Percentiles rank a stretch among this genome's conserved stretches.
phyloP scores from a whole-genome alignment of 2,888 invertebrate species.

The Caenorhabditis afra region DNA sequence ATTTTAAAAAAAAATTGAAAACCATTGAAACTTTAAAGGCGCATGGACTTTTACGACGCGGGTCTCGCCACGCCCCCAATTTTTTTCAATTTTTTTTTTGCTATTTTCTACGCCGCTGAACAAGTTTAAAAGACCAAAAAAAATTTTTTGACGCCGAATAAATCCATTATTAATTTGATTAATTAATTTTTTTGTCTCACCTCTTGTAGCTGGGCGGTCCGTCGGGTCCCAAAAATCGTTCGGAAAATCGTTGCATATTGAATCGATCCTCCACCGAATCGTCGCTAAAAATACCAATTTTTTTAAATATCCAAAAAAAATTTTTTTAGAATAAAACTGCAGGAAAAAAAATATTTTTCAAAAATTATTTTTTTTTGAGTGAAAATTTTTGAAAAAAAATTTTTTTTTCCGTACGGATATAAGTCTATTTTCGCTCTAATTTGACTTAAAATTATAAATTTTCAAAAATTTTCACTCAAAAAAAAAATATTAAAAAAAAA shows the following conservation, averaged over 20 bases:
- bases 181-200: slow-evolving; percentile 23
- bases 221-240: slow-evolving; percentile 86
- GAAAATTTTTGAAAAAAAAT: slow-evolving; percentile 3
- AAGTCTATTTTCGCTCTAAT: too few relatives aligned
- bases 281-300: slow-evolving; percentile 81
- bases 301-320: slow-evolving; percentile 2
- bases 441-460: too few relatives aligned
- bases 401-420: neutral
- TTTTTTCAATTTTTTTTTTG: too few relatives aligned
- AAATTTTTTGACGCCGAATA: too few relatives aligned
- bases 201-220: slow-evolving; percentile 66
- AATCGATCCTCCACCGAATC: slow-evolving; percentile 89
- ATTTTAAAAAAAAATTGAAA: too few relatives aligned
- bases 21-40: too few relatives aligned
- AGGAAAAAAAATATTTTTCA: neutral
- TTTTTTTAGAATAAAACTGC: too few relatives aligned
- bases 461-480: slow-evolving; percentile 1
- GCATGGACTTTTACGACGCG: too few relatives aligned
- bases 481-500: neutral
- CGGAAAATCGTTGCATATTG: slow-evolving; percentile 92
- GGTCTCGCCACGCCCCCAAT: too few relatives aligned
- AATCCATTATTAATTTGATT: too few relatives aligned
- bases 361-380: slow-evolving; percentile 26
- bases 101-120: too few relatives aligned
- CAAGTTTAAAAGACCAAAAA: too few relatives aligned